A percentile compares a stretch with the other conserved stretches of the same genome.
phyloP scores from a whole-genome alignment of 2,113 vertebrate species.

The Panthera uncia region DNA sequence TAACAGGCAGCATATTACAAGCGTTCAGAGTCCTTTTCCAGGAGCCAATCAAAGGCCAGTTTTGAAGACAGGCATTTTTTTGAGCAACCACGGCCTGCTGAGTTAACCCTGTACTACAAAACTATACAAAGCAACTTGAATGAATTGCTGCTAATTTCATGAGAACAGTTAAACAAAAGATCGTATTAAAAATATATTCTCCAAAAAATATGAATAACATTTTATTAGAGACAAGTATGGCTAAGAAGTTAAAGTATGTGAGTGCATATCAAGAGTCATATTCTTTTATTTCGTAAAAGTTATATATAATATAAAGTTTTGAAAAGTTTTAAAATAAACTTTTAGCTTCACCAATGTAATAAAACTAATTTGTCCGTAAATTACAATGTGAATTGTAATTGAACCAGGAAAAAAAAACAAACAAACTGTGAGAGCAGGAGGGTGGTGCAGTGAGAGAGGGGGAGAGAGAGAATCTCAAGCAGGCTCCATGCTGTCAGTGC shows the following conservation, averaged over 20 bases:
- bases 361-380: neutral
- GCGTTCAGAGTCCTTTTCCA: neutral
- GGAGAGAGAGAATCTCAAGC: no score
- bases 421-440: no score
- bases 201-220: neutral
- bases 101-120: neutral
- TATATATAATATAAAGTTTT: neutral
- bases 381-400: neutral
- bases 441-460: no score
- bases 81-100: neutral
- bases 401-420: neutral
- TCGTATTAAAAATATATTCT: neutral
- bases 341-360: constrained; percentile 4
- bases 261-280: neutral
- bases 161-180: neutral
- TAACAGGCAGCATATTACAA: neutral
- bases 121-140: neutral
- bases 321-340: neutral
- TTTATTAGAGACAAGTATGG: neutral
- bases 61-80: neutral
- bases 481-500: no score
- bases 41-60: neutral
- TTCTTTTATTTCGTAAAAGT: neutral
- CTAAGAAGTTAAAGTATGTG: neutral
- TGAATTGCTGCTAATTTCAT: neutral